These are phyloP conservation scores for Pissodes strobi DNA, from an alignment of 1,140 invertebrate species.

Conservation along the genomic window DNA sequence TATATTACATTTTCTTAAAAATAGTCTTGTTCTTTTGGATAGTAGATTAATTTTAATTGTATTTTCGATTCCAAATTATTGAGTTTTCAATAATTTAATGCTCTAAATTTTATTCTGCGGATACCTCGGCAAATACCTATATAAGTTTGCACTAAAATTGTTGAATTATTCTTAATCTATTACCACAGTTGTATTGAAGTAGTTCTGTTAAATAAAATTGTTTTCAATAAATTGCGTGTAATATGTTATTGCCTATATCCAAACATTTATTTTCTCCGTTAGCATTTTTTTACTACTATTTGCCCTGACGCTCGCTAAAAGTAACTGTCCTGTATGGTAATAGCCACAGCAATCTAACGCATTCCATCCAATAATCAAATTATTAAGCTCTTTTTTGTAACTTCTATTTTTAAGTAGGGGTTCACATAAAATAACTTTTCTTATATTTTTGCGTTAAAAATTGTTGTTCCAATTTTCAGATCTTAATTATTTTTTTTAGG, in stretches of 20 bases:
- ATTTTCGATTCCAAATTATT: not conserved
- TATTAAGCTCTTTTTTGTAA: no score
- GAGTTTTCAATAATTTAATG: not conserved
- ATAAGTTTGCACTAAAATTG: slow-evolving; percentile 8
- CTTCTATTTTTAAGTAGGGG: no score
- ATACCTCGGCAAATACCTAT: no score
- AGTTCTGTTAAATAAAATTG: slow-evolving; percentile 24
- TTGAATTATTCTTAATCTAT: slow-evolving; percentile 4
- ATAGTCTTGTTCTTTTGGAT: not conserved
- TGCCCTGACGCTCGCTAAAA: not conserved
- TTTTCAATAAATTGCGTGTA: slow-evolving; percentile 5
- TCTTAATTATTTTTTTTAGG: no score
- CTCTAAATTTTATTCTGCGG: not conserved
- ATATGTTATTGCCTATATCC: not conserved
- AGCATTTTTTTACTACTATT: not conserved
- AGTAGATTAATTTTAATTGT: not conserved
- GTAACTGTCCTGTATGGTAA: not conserved
- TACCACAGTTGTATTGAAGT: not conserved
- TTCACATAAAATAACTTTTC: no score
- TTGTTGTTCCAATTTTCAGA: no score
- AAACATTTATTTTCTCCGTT: no score
- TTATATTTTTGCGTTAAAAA: no score
- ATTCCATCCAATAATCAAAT: no score
- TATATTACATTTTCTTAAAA: not conserved
- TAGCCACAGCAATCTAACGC: not conserved